A percentile compares a stretch with the other conserved stretches of the same genome.
These are phyloP conservation scores for Oikopleura dioica DNA, from an alignment of 23 tunicate genomes.

Conservation along the genomic window DNA sequence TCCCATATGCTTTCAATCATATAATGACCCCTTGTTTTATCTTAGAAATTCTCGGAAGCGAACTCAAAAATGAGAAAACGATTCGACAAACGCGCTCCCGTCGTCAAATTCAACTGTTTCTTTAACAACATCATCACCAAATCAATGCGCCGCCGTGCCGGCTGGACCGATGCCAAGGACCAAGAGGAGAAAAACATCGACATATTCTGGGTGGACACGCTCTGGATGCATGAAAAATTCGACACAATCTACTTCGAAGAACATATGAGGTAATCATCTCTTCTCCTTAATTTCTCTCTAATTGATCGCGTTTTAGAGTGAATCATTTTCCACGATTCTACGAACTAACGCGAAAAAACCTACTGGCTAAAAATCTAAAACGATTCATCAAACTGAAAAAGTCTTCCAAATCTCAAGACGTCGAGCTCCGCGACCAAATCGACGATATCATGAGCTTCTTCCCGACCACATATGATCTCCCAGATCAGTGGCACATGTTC, in stretches of 20 bases:
- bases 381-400: conserved; percentile 54
- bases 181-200: conserved; percentile 52
- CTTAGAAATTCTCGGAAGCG: too few species aligned
- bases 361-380: conserved; percentile 80
- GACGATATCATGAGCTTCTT: conserved; percentile 18
- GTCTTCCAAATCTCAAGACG: conserved; percentile 55
- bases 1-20: too few species aligned
- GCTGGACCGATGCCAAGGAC: not conserved
- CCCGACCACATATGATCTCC: conserved; percentile 85
- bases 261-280: conserved; percentile 20
- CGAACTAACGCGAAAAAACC: conserved; percentile 35
- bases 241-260: conserved; percentile 81
- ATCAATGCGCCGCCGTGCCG: too few species aligned
- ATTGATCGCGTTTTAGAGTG: not conserved
- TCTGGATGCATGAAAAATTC: conserved; percentile 73
- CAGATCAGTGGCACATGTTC: conserved; percentile 82
- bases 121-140: too few species aligned
- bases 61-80: too few species aligned
- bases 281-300: not conserved
- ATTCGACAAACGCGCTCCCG: too few species aligned
- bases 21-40: too few species aligned
- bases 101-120: too few species aligned
- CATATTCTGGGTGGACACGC: conserved; percentile 79
- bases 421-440: conserved; percentile 7
- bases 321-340: not conserved